phyloP scores from a whole-genome alignment of 2,797 vertebrate species.

The Neostethus bicornis region DNA sequence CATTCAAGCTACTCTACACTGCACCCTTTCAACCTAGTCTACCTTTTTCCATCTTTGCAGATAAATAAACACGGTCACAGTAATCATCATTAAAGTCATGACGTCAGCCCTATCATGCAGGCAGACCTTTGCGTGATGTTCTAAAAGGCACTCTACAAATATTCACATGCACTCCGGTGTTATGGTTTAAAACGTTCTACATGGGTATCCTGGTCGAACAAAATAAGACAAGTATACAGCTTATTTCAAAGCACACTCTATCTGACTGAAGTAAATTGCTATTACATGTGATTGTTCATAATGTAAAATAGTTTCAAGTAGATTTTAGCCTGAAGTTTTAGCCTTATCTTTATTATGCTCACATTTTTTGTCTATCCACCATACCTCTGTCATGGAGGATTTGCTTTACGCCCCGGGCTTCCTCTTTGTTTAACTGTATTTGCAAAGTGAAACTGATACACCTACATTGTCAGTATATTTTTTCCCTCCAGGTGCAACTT shows the following conservation, averaged over 20 bases:
- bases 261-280: slow-evolving; percentile 6
- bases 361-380: slow-evolving; percentile 21
- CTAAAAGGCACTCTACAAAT: slow-evolving; percentile 3
- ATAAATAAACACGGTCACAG: slow-evolving; percentile 74
- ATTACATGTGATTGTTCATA: neutral
- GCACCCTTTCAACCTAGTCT: slow-evolving; percentile 63
- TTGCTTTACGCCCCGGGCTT: slow-evolving; percentile 24
- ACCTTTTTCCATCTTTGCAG: slow-evolving; percentile 65
- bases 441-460: slow-evolving; percentile 43
- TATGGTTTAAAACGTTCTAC: slow-evolving; percentile 18
- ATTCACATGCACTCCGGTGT: neutral
- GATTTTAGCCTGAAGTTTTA: slow-evolving; percentile 34
- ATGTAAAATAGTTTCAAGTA: slow-evolving; percentile 10
- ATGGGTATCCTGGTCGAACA: slow-evolving; percentile 8
- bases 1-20: slow-evolving; percentile 57
- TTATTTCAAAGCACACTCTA: slow-evolving; percentile 49
- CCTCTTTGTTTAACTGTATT: slow-evolving; percentile 28
- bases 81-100: slow-evolving; percentile 69
- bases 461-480: slow-evolving; percentile 20
- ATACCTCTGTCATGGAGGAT: slow-evolving; percentile 4
- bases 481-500: slow-evolving; percentile 9
- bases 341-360: slow-evolving; percentile 28
- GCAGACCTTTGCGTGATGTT: slow-evolving; percentile 13
- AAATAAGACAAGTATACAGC: slow-evolving; percentile 39
- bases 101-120: slow-evolving; percentile 46